Evolutionary conservation across 2,888 invertebrate species (phyloP).

Genomic region (Oxystoma pomonae): DNA sequence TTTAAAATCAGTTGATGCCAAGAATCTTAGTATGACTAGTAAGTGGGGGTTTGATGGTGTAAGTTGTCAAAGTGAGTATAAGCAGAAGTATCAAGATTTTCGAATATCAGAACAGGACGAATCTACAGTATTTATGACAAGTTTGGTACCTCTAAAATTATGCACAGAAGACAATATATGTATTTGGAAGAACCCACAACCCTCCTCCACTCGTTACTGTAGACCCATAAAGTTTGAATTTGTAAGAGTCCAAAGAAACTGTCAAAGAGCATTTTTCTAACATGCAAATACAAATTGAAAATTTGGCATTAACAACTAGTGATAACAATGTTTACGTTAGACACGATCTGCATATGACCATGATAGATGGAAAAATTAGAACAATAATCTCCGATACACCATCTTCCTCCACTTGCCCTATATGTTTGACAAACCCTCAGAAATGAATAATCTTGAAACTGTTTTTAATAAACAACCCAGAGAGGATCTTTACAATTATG

Average conservation of each 20-base stretch:
- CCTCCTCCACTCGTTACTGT: conserved; percentile 1
- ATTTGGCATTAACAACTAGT: neutral
- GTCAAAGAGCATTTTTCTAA: neutral
- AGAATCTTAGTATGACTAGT: conserved; percentile 6
- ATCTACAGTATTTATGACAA: conserved; percentile 1
- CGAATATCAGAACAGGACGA: neutral
- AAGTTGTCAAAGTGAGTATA: neutral
- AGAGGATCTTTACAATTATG: conserved; percentile 2
- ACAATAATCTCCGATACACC: conserved; percentile 8
- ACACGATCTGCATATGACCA: conserved; percentile 4
- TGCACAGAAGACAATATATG: conserved; percentile 27
- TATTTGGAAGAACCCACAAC: neutral
- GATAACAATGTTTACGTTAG: neutral
- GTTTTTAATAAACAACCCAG: conserved; percentile 1
- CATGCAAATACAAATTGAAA: conserved; percentile 2
- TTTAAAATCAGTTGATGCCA: neutral
- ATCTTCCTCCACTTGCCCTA: conserved; percentile 9
- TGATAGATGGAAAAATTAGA: conserved; percentile 8
- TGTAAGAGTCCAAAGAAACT: neutral
- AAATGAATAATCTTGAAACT: conserved; percentile 5
- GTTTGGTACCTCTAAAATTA: neutral
- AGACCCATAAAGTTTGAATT: conserved; percentile 7
- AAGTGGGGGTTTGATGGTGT: conserved; percentile 19
- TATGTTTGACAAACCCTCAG: conserved; percentile 10
- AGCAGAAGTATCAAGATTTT: neutral